phyloP scores from a whole-genome alignment of 2,113 vertebrate genomes.

The Loxodonta africana region DNA sequence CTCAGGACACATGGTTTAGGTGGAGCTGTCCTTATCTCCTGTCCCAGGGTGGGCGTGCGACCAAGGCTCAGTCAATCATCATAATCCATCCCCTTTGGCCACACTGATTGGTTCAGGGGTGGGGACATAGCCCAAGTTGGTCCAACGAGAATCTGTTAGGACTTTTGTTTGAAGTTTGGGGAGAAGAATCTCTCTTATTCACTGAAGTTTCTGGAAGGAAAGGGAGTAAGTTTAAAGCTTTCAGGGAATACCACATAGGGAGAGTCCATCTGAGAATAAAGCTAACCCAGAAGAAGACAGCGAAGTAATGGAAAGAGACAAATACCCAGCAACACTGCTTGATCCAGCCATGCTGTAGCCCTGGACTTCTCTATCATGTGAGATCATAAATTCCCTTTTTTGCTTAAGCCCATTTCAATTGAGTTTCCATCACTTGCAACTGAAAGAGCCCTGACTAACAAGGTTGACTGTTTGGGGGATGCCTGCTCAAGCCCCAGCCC shows the following conservation, averaged over 20 bases:
- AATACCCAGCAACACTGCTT: background rate
- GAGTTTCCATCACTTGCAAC: background rate
- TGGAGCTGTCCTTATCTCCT: background rate
- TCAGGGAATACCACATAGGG: background rate
- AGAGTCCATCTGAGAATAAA: background rate
- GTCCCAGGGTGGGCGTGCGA: background rate
- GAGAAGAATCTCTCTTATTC: background rate
- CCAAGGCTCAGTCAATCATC: background rate
- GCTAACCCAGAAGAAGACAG: background rate
- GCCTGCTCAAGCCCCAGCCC: background rate
- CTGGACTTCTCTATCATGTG: background rate
- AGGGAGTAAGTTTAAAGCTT: background rate
- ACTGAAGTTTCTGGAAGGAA: background rate
- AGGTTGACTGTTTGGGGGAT: background rate
- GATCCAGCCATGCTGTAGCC: fast-evolving
- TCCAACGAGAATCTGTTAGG: background rate
- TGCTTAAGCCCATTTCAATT: background rate
- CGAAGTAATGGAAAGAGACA: background rate
- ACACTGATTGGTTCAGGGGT: background rate
- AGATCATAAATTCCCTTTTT: background rate
- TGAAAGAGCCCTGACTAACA: background rate
- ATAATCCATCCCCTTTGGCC: background rate
- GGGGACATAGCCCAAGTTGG: background rate
- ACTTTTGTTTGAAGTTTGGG: background rate
- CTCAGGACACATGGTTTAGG: background rate